Percentiles rank a stretch among this genome's conserved stretches.
Evolutionary conservation across 2,888 invertebrate genomes (phyloP).

Genomic region (Teleiodes luculella): DNA sequence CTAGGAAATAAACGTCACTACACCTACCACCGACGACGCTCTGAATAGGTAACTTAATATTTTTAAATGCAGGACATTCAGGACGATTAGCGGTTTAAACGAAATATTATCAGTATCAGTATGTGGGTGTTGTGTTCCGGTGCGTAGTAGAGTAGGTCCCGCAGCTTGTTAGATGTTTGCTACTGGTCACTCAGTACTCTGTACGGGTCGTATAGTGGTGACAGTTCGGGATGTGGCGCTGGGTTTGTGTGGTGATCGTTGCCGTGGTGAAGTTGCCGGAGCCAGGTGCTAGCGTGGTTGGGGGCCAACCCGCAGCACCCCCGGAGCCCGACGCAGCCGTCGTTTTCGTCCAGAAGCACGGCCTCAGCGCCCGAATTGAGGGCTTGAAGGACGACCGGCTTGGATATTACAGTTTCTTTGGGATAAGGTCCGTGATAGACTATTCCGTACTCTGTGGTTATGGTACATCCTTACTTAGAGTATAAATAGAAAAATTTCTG

Average conservation of each 20-base stretch:
- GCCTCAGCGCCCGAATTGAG: conserved; percentile 80
- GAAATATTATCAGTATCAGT: conserved; percentile 8
- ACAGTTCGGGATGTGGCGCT: conserved; percentile 32
- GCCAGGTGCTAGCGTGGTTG: conserved; percentile 76
- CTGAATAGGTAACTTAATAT: too few species aligned
- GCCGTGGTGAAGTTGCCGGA: conserved; percentile 26
- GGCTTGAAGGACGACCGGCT: conserved; percentile 80
- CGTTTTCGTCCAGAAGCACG: conserved; percentile 81
- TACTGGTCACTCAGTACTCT: too few species aligned
- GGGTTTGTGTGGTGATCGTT: conserved; percentile 27
- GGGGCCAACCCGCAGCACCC: conserved; percentile 81
- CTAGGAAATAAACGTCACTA: too few species aligned
- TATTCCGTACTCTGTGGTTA: too few species aligned
- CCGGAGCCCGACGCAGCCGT: conserved; percentile 86
- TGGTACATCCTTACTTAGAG: too few species aligned
- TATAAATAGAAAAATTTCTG: too few species aligned
- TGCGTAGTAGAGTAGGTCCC: too few species aligned
- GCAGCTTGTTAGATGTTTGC: too few species aligned
- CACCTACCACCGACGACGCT: too few species aligned
- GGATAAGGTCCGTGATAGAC: conserved; percentile 77
- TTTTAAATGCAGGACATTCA: background rate
- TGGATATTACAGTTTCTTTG: conserved; percentile 84
- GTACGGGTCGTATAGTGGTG: conserved; percentile 39
- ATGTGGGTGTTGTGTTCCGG: conserved; percentile 37
- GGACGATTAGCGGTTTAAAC: background rate